Evolutionary conservation across 2,113 vertebrate genomes (phyloP).

Genomic region (Ceuthmochares aereus): DNA sequence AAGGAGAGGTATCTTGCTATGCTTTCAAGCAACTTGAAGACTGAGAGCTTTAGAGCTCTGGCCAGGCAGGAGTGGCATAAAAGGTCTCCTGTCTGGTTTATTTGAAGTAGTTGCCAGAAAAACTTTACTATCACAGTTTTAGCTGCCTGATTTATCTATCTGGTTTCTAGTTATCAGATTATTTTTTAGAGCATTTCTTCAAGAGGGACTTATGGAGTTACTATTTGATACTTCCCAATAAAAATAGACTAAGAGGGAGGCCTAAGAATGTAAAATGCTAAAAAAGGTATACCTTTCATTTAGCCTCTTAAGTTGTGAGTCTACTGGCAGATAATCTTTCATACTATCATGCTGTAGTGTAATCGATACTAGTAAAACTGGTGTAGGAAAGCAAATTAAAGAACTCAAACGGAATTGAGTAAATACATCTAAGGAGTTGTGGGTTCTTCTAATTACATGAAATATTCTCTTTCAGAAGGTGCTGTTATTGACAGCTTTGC

Average conservation of each 20-base stretch:
- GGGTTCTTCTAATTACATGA: neutral
- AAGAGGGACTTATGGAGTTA: neutral
- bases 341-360: neutral
- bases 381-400: conserved; percentile 3
- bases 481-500: neutral
- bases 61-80: neutral
- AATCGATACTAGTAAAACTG: neutral
- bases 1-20: neutral
- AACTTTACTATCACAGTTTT: neutral
- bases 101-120: neutral
- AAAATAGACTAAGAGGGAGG: neutral
- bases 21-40: neutral
- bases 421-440: neutral
- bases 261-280: neutral
- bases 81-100: neutral
- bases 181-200: neutral
- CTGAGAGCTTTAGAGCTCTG: neutral
- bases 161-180: neutral
- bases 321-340: neutral
- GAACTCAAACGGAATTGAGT: neutral
- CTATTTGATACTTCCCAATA: neutral
- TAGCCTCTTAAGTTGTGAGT: neutral
- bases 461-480: neutral
- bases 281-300: neutral
- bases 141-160: neutral